These are phyloP conservation scores for Platycheirus rosarum DNA, from an alignment of 2,888 invertebrate species.

Conservation along the genomic window DNA sequence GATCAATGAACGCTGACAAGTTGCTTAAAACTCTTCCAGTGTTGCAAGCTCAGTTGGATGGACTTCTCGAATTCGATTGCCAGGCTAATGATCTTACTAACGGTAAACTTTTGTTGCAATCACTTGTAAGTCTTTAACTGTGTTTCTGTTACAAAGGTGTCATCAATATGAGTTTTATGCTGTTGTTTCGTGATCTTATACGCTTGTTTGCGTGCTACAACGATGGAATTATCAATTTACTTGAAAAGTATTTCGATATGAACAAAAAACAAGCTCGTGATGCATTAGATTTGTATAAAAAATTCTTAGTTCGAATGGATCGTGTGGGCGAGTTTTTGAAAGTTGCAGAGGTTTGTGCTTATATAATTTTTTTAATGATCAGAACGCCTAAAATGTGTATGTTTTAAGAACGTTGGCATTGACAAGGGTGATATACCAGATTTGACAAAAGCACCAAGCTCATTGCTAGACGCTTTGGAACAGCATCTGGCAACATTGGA, in stretches of 20 bases:
- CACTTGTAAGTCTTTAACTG: too few relatives aligned
- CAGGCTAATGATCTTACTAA: constrained; percentile 98
- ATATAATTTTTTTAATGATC: constrained; percentile 82
- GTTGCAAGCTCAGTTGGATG: constrained; percentile 97
- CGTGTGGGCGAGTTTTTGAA: constrained; percentile 98
- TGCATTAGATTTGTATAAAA: constrained; percentile 98
- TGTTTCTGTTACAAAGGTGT: constrained; percentile 85
- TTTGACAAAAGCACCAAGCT: constrained; percentile 98
- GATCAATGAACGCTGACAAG: constrained; percentile 99
- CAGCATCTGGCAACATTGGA: constrained; percentile 97
- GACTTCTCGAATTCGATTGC: constrained; percentile 98
- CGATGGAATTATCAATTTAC: constrained; percentile 98
- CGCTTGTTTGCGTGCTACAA: constrained; percentile 99
- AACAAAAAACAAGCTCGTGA: constrained; percentile 99
- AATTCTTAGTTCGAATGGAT: constrained; percentile 99
- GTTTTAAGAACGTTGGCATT: constrained; percentile 93
- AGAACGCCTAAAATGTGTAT: background rate
- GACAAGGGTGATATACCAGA: constrained; percentile 99
- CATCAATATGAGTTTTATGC: constrained; percentile 99
- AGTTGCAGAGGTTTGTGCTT: constrained; percentile 86
- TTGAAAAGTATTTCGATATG: constrained; percentile 99
- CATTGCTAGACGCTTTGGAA: constrained; percentile 97
- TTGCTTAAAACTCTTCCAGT: constrained; percentile 97
- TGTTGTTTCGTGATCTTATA: constrained; percentile 99
- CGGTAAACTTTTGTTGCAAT: constrained; percentile 83